Base-by-base conservation (phyloP, 2,113 vertebrate genomes). In the Chlorocebus sabaeus region DNA sequence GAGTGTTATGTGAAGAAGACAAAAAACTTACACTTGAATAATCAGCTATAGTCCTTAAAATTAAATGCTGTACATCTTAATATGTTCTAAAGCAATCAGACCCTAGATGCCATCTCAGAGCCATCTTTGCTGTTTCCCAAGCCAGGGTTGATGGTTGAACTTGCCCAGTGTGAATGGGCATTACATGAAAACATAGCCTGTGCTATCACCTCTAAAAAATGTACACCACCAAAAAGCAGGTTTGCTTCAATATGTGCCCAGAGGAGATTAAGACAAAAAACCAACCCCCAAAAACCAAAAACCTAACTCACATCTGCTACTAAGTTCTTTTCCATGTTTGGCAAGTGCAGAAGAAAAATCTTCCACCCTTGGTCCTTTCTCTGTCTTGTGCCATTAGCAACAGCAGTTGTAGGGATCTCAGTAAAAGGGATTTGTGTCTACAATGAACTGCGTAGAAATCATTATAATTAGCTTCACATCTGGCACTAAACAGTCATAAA, bases 391-490 rank as follows among this genome's bases (percentile, higher is more conserved):
- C 2, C 22, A n/a, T 67, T 84, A 48, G 23, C 20, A 88, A 82
- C 52, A 67, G 35, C 35, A 83, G 20, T 61, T 93, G 8, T 57
- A 84, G 67, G 43, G 43, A 85, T 94, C 32, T 88, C 72, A 88
- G 61, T 75, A 35, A 97, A 91, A 92, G 43, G 38, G 12, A 84
- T 55, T 27, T 73, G 38, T 85, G 27, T 72, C 76, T 81, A 85
- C 38, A 94, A 89, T 59, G 32, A 97, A 78, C 11, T 43, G 45
- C 30, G 75, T 50, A 86, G 22, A 96, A 92, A 96, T 89, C 23
- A 93, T 94, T 92, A 76, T 76, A 93, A 87, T 23, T 83, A 81
- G 38, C 8, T 76, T 87, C 48, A 87, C 17, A 92, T 87, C 43
- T 70, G 80, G 35, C 43, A 76, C 73, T 68, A 93, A 93, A 64